Base-by-base conservation (phyloP, 2,113 vertebrate species). In the Sceloporus undulatus region DNA sequence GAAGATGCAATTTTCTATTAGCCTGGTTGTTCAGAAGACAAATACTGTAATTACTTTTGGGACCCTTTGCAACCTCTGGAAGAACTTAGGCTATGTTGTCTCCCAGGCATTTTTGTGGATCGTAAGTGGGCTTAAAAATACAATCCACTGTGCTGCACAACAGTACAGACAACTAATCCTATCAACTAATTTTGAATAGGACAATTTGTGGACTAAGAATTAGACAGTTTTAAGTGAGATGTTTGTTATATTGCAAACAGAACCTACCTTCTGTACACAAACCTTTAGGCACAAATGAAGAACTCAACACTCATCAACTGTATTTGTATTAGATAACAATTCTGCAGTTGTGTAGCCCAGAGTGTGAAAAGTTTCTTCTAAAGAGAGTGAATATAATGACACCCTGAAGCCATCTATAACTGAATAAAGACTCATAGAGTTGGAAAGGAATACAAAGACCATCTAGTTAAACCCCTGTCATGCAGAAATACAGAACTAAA, bases 31-130 rank as follows among this genome's bases (percentile, higher is more conserved):
- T 89, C 62, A 25, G 79, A 86, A 89, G 84, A 89, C 84, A 86
- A 89, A 89, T 89, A 77, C 73, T 70, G 71, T 68, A 82, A 89
- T 86, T 86, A 86, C 88, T 86, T 89, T 76, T 14, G 84, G 84
- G 84, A 86, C 54, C 42, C 48, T 76, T 86, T 86, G 59, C 84
- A 77, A 70, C 48, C 42, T 77, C 27, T 40, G 71, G 42, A 85
- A 81, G 71, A 85, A 75, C 18, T 27, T 68, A n/a, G 88, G n/a
- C 56, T 76, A 34, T 76, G 29, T n/a, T 62, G 25, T 86, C 38
- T 86, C 62, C 79, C 52, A 73, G 52, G 52, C 27, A 25, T 83
- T 79, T 70, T 78, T 71, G 3, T 29, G 9, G n/a, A 7, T 82
- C 40, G 40, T 38, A 82, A 68, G 48, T 78, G 73, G 27, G 9